Base-by-base conservation (phyloP, 2,797 vertebrate species). In the Pipistrellus nathusii region DNA sequence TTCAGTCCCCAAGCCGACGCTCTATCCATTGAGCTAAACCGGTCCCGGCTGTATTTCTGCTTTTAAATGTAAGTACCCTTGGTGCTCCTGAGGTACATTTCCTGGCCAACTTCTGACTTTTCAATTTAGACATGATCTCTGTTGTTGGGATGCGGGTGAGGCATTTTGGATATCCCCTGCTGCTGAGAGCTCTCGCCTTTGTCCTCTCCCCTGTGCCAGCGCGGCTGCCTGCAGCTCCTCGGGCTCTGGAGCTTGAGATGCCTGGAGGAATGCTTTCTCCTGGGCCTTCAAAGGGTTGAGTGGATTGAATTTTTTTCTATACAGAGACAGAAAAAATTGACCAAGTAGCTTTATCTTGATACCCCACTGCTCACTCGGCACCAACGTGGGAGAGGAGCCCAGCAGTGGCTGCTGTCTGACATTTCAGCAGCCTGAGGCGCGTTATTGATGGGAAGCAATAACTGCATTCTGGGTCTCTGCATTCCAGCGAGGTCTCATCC, bases 181-280 rank as follows among this genome's bases (percentile, higher is more conserved):
- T 85, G 95, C 77, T 96, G 87, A 96, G 91, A 96, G 95, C 96
- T 96, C 94, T 96, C 89, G 90, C 77, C 57, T 0, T 5, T 12
- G 8, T 91, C 73, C n/a, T 94, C 72, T 46, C 51, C 68, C 14
- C 5, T 0, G 38, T 2, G 57, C 14, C 18, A 35, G 77, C 81
- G 46, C 1, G 18, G 80, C 86, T 71, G 14, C 59, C 53, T 18
- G 30, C 4, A 62, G 59, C 12, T 62, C 27, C 2, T 0, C 0
- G 6, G 13, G 76, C 53, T 89, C 59, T 18, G 94, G 69, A 4
- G 41, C 53, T 55, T 6, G 2, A 62, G 62, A 73, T 0, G 3
- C 77, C 81, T 3, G 15, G 48, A 41, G 62, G 12, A 44, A 38
- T 35, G 55, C 62, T 92, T 96, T 96, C 71, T 93, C 20, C 9